Base-by-base conservation (phyloP, 2,888 invertebrate species). In the Drosophila hawaiiensis region DNA sequence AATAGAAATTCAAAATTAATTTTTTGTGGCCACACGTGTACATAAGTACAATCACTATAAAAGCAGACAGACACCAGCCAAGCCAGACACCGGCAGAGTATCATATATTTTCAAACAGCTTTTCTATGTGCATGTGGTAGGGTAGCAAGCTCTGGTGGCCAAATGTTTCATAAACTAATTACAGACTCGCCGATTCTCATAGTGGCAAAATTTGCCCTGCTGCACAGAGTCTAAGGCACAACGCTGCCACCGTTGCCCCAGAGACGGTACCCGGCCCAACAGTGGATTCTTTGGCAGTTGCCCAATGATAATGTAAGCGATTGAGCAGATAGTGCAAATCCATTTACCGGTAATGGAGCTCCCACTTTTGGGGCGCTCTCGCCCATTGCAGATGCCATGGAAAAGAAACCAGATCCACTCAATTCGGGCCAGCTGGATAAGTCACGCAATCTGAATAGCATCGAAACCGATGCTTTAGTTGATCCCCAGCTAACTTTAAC, bases 121-220 rank as follows among this genome's bases (percentile, higher is more conserved):
- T 71, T 82, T 35, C 65, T 82, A 28, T 71, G 82, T 50, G 76
- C 69, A 63, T 76, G 74, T 73, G 85, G 84, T 87, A 84, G 75
- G 62, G 80, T 82, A 74, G 29, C 31, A 52, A 47, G 31, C 14
- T 43, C 16, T 12, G 33, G n/a, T 22, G 54, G 47, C n/a, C 33
- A 43, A 71, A 72, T 64, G 52, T 66, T 53, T 60, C 71, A 75
- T 54, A 47, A 78, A 74, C 82, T 89, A 86, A 77, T 68, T 69
- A 59, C 66, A 84, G 78, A 60, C 60, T 68, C 62, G n/a, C 47
- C 75, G 5, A 64, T 82, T 67, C n/a, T 89, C 35, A 25, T 80
- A 89, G 84, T 81, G 50, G 83, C 76, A 2, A 52, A 76, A 7
- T 60, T 89, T 54, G 76, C 70, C 16, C 49, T 86, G 66, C 47